Evolutionary conservation across 2,113 vertebrate species (phyloP).

Genomic region (Axis porcinus): DNA sequence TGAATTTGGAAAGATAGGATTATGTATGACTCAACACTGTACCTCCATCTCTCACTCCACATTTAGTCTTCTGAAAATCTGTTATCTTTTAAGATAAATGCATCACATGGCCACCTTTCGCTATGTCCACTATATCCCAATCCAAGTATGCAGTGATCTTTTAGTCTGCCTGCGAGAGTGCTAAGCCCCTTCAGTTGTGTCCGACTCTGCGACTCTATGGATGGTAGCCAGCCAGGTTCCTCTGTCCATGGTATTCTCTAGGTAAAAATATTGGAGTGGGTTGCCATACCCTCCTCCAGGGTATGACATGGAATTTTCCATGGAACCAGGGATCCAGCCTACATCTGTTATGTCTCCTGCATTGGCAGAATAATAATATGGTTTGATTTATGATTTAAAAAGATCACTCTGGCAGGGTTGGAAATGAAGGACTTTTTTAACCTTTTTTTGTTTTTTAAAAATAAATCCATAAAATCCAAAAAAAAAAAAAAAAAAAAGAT

Average conservation of each 20-base stretch:
- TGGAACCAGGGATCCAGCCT: neutral
- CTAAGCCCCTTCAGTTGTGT: neutral
- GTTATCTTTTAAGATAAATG: neutral
- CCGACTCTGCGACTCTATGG: rapidly evolving
- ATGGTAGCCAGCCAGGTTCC: rapidly evolving
- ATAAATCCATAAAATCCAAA: no score
- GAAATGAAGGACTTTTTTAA: no score
- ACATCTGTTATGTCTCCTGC: neutral
- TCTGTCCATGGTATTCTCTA: neutral
- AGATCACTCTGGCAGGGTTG: no score
- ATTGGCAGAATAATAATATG: neutral
- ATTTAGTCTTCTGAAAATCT: neutral
- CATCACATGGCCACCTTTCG: neutral
- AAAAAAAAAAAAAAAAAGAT: no score
- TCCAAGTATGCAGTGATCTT: neutral
- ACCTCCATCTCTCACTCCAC: neutral
- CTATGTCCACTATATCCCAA: neutral
- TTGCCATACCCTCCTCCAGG: neutral
- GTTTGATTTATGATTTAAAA: neutral
- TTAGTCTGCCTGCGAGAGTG: rapidly evolving
- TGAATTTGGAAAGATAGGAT: neutral
- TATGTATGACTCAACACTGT: neutral
- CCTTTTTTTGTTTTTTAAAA: no score
- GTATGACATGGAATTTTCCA: neutral
- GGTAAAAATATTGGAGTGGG: neutral